Evolutionary conservation across 1,140 invertebrate species (phyloP).

Genomic region (Leptinotarsa undecemlineata): DNA sequence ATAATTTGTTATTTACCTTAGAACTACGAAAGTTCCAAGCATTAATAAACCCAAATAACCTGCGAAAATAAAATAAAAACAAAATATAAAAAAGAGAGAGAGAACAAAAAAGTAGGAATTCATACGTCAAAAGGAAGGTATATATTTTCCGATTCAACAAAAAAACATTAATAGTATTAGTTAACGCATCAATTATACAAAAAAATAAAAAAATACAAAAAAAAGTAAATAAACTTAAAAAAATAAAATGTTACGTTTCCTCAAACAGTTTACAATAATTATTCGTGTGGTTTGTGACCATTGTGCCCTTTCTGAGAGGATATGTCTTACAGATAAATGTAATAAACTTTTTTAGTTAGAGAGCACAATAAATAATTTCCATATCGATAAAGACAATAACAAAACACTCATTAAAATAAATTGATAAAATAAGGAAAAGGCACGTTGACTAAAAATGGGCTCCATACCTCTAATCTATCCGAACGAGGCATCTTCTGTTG

Average conservation of each 20-base stretch:
- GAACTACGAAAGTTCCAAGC: slow-evolving; percentile 32
- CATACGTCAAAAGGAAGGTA: neutral
- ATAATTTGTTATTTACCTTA: slow-evolving; percentile 36
- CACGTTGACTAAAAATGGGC: slow-evolving; percentile 31
- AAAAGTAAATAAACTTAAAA: slow-evolving; percentile 25
- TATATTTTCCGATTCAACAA: slow-evolving; percentile 6
- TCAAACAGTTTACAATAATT: neutral
- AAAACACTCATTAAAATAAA: slow-evolving; percentile 11
- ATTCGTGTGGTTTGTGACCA: neutral
- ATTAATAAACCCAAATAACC: slow-evolving; percentile 38
- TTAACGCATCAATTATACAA: neutral
- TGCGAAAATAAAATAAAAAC: slow-evolving; percentile 41
- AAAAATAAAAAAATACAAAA: slow-evolving; percentile 19
- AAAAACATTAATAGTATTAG: slow-evolving; percentile 1
- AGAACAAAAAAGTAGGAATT: too few species aligned
- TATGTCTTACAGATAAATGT: too few species aligned
- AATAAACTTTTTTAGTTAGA: neutral
- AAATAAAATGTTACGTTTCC: slow-evolving; percentile 1
- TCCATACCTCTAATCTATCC: slow-evolving; percentile 91
- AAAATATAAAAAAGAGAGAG: slow-evolving; percentile 30
- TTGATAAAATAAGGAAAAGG: slow-evolving; percentile 24
- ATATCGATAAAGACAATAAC: neutral
- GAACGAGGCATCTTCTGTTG: slow-evolving; percentile 93
- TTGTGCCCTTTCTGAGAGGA: neutral
- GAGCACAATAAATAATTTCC: neutral